These are phyloP conservation scores for Eira barbara DNA, from an alignment of 2,113 vertebrate genomes.

Conservation along the genomic window DNA sequence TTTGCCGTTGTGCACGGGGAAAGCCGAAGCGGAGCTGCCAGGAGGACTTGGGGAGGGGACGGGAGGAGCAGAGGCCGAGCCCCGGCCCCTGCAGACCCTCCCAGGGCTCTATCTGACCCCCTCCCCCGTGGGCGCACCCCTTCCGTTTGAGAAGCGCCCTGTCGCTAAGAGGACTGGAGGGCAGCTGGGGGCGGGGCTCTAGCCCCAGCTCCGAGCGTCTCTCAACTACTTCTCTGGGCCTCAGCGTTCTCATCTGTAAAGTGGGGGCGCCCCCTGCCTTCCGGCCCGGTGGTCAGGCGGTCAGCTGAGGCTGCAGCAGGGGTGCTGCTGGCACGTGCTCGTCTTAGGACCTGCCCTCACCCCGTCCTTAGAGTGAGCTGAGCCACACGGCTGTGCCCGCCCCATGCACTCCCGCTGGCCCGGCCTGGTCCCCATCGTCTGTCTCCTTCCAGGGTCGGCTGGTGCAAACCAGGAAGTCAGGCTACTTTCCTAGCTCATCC, in stretches of 20 bases:
- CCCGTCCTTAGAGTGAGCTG: not conserved
- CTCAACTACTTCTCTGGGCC: not conserved
- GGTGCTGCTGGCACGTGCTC: fast-evolving
- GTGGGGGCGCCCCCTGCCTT: fast-evolving
- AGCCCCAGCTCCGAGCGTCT: fast-evolving
- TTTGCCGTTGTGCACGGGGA: fast-evolving
- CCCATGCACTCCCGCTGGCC: fast-evolving
- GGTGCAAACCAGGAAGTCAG: constrained; percentile 91
- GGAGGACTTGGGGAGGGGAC: not conserved
- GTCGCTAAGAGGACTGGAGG: fast-evolving
- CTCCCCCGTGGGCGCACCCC: fast-evolving
- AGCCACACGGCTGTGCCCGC: fast-evolving
- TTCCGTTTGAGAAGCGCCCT: not conserved
- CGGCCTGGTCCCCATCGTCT: fast-evolving
- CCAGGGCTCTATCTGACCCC: fast-evolving
- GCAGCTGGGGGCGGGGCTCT: fast-evolving
- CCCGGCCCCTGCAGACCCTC: not conserved
- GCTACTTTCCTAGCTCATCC: constrained; percentile 93
- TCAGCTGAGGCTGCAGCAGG: not conserved
- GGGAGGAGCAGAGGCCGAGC: not conserved
- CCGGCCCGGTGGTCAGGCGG: not conserved
- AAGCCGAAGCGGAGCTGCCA: fast-evolving
- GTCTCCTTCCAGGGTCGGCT: constrained; percentile 87
- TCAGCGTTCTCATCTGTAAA: not conserved
- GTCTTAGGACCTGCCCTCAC: not conserved